A percentile compares a stretch with the other conserved stretches of the same genome.
Conservation (phyloP, 2,113 vertebrate genomes). For the Silurus meridionalis region DNA sequence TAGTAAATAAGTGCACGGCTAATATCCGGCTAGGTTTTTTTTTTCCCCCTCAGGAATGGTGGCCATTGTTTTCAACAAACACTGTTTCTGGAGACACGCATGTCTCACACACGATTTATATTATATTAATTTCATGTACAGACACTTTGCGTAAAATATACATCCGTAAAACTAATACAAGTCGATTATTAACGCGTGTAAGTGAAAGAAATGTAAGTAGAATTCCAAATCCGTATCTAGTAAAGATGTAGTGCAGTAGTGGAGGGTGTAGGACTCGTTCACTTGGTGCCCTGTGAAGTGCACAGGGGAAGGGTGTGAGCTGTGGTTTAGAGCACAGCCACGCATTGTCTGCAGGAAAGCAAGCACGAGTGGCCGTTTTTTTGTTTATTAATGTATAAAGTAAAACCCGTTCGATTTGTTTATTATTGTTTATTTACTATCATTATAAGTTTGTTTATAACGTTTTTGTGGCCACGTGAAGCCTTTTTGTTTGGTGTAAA, state of each 20-base stretch:
- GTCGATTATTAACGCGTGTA: neutral
- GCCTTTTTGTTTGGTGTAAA: neutral
- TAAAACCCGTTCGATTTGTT: too few relatives aligned
- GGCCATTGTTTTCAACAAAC: neutral
- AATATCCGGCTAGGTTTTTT: neutral
- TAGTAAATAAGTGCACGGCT: neutral
- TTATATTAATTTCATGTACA: neutral
- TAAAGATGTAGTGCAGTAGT: neutral
- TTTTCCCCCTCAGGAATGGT: neutral
- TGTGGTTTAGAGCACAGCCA: neutral
- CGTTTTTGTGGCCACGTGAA: neutral
- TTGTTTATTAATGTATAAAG: too few relatives aligned
- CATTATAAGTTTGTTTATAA: too few relatives aligned
- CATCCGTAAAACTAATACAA: too few relatives aligned
- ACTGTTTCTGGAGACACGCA: neutral
- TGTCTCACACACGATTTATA: neutral
- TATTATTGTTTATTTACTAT: too few relatives aligned
- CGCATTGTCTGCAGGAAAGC: neutral
- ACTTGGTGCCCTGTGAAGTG: neutral
- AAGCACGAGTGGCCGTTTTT: neutral
- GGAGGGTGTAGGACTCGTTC: neutral
- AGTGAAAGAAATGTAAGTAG: accelerated
- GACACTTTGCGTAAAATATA: too few relatives aligned
- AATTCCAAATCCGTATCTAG: neutral
- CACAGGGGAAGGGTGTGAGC: neutral